Conservation (phyloP, 2,888 invertebrate species). For the Eupeodes luniger region DNA sequence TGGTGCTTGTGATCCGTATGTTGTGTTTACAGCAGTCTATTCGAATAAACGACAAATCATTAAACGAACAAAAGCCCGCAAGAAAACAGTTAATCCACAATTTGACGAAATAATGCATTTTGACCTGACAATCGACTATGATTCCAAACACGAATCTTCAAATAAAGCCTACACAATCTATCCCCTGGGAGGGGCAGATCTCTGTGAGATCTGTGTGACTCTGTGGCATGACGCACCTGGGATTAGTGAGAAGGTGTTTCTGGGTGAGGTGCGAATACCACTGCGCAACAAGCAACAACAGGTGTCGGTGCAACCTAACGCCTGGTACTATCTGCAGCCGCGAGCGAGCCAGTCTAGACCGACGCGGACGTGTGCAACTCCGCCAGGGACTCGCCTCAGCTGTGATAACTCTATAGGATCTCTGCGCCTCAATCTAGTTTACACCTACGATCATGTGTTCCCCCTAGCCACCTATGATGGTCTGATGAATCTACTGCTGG, state of each 20-base stretch:
- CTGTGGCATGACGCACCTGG: constrained; percentile 94
- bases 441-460: constrained; percentile 95
- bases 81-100: constrained; percentile 95
- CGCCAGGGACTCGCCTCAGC: constrained; percentile 89
- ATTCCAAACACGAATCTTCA: constrained; percentile 79
- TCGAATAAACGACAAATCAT: constrained; percentile 92
- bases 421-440: constrained; percentile 92
- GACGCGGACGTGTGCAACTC: constrained; percentile 88
- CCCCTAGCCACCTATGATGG: constrained; percentile 91
- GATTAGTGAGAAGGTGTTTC: constrained; percentile 90
- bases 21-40: constrained; percentile 91
- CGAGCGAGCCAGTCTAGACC: constrained; percentile 87
- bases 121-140: constrained; percentile 87
- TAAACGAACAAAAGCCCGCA: constrained; percentile 93
- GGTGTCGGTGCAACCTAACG: constrained; percentile 87
- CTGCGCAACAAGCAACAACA: constrained; percentile 88
- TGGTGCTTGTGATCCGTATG: constrained; percentile 96
- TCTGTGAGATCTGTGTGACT: constrained; percentile 92
- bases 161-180: constrained; percentile 86
- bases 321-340: constrained; percentile 92
- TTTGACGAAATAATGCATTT: constrained; percentile 95
- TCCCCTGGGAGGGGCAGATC: constrained; percentile 87
- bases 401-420: constrained; percentile 90
- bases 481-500: constrained; percentile 90
- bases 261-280: constrained; percentile 94